phyloP scores from a whole-genome alignment of 2,113 vertebrate species.

The Myrmecobius fasciatus region DNA sequence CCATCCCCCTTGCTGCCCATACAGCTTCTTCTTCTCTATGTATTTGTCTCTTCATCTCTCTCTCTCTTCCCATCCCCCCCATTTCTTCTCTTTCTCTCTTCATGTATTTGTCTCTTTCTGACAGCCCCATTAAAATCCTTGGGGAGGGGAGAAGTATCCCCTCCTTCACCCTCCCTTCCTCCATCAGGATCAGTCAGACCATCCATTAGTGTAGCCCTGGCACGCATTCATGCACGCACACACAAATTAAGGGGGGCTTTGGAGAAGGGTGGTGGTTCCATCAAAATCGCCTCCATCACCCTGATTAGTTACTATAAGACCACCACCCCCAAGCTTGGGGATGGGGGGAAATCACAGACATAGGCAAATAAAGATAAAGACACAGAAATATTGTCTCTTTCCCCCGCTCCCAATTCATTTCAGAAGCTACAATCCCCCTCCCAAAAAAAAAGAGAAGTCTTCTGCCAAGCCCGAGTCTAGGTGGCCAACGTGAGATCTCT shows the following conservation, averaged over 20 bases:
- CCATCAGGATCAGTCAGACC: constrained; percentile 3
- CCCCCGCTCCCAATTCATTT: neutral
- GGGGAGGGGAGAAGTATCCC: neutral
- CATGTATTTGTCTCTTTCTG: neutral
- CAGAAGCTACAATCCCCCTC: neutral
- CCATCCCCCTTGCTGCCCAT: neutral
- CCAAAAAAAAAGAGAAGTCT: neutral
- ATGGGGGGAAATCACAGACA: neutral
- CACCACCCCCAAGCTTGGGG: neutral
- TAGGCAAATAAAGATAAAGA: neutral
- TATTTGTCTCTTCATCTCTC: neutral
- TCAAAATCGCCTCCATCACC: constrained; percentile 81
- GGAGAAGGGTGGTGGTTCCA: constrained; percentile 76
- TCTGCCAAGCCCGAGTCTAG: neutral
- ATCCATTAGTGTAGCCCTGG: constrained; percentile 3
- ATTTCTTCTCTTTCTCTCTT: neutral
- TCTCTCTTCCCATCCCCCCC: neutral
- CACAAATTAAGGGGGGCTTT: constrained; percentile 27
- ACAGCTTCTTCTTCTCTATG: neutral
- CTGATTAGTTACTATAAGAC: constrained; percentile 81
- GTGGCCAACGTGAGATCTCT: neutral
- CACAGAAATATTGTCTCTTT: neutral
- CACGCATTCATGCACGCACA: constrained; percentile 3
- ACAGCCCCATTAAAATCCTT: constrained; percentile 1
- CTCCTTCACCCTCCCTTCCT: neutral